Conservation (phyloP, 1,140 invertebrate genomes). For the Cryptotermes secundus region DNA sequence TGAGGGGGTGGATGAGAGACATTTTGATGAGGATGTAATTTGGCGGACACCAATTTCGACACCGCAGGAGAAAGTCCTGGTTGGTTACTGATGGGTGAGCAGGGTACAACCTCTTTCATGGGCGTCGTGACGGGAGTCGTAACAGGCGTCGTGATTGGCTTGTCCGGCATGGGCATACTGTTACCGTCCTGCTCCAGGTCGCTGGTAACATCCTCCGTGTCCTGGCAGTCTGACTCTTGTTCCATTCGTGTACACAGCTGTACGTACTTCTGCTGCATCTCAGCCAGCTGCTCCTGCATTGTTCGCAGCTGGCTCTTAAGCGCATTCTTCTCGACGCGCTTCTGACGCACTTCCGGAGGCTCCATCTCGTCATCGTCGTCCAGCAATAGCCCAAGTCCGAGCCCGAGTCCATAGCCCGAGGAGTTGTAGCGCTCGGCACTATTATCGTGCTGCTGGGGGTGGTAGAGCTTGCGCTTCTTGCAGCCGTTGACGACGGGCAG, state of each 20-base stretch:
- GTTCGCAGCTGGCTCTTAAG: constrained; percentile 80
- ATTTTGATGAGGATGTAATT: constrained; percentile 54
- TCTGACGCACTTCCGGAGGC: constrained; percentile 71
- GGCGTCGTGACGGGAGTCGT: constrained; percentile 56
- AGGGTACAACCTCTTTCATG: constrained; percentile 50
- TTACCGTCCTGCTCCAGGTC: constrained; percentile 64
- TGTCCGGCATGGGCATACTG: constrained; percentile 47
- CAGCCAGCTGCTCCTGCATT: constrained; percentile 84
- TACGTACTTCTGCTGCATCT: constrained; percentile 88
- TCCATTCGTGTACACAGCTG: constrained; percentile 83
- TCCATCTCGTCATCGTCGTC: constrained; percentile 74
- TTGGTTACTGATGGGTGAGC: constrained; percentile 53
- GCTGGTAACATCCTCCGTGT: constrained; percentile 70
- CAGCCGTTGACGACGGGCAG: constrained; percentile 79
- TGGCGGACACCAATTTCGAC: constrained; percentile 65
- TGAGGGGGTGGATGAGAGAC: constrained; percentile 21
- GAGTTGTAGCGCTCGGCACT: constrained; percentile 63
- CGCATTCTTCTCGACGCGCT: constrained; percentile 79
- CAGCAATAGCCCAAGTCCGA: constrained; percentile 48
- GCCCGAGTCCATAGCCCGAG: constrained; percentile 39
- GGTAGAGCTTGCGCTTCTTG: constrained; percentile 95
- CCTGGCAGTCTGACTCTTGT: constrained; percentile 67
- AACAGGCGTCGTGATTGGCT: constrained; percentile 50
- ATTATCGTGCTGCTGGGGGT: constrained; percentile 89
- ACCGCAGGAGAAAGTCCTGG: constrained; percentile 67